Base-by-base conservation (phyloP, 35 echinoderm and acorn worm species). In the Heliocidaris erythrogramma region DNA sequence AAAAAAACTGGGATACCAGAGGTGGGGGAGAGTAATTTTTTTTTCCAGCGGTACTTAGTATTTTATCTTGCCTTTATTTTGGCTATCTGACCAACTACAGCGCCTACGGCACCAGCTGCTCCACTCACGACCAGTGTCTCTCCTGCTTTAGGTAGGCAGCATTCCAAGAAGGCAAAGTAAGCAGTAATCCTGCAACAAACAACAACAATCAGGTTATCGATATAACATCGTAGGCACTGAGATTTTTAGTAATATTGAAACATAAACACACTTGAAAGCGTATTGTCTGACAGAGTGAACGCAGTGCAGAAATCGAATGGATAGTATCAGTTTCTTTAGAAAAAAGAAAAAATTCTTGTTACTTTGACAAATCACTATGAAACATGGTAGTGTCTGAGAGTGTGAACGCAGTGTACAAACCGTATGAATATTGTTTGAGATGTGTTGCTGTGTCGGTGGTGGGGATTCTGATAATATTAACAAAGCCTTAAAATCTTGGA, bases 51-150 rank as follows among this genome's bases (percentile, higher is more conserved):
- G n/a, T n/a, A n/a, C n/a, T 30, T 21, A 85, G 7, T 31, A 18
- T 59, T 31, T 60, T 78, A 86, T 53, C 61, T 89, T 97, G 95
- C 98, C 94, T 84, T 93, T 13, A 97, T 97, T 93, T 99, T 99
- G 27, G 95, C 98, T 49, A 99, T 95, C 94, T 99, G 98, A 60
- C 98, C 98, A 31, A 96, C 98, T 0, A 99, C 95, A 7, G 94
- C 94, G 7, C 98, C 98, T 0, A 99, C 98, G 24, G 98, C 95
- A 2, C 96, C 98, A 30, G 98, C 98, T 5, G 98, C 98, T 48
- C 96, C 96, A 88, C 92, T 99, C 10, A 99, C 95, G 17, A 96
- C 92, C 32, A 97, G 78, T 1, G 95, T 96, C 56, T 99, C 98
- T 47, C 96, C 95, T 3, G 95, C 50, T 50, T 99, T 97, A 2